These are phyloP conservation scores for Amazona guildingii DNA, from an alignment of 2,113 vertebrate genomes.

Conservation along the genomic window DNA sequence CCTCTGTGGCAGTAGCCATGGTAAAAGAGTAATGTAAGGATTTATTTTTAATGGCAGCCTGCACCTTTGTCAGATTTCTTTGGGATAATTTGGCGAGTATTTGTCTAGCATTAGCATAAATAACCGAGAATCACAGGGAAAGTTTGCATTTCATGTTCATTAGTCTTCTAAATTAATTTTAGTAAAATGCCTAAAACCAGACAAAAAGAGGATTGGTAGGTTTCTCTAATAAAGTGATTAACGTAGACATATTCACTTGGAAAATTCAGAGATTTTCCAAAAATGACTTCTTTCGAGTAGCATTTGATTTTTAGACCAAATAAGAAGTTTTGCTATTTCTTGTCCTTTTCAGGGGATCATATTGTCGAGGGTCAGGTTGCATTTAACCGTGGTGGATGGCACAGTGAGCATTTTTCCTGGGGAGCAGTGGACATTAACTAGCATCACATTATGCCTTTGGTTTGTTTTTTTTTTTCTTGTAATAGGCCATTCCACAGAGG, in stretches of 20 bases:
- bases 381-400: background rate
- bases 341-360: background rate
- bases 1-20: background rate
- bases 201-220: background rate
- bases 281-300: background rate
- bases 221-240: background rate
- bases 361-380: background rate
- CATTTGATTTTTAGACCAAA: background rate
- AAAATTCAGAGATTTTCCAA: background rate
- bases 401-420: background rate
- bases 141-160: constrained; percentile 25
- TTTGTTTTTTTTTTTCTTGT: background rate
- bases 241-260: background rate
- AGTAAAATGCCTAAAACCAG: constrained; percentile 34
- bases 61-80: background rate
- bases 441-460: background rate
- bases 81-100: background rate
- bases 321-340: background rate
- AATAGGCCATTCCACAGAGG: background rate
- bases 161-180: constrained; percentile 44
- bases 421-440: background rate
- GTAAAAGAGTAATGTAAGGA: background rate
- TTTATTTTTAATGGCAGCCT: background rate
- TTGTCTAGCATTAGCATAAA: constrained; percentile 16
- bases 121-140: background rate